These are phyloP conservation scores for Papilio dardanus DNA, from an alignment of 1,140 invertebrate genomes.

Conservation along the genomic window DNA sequence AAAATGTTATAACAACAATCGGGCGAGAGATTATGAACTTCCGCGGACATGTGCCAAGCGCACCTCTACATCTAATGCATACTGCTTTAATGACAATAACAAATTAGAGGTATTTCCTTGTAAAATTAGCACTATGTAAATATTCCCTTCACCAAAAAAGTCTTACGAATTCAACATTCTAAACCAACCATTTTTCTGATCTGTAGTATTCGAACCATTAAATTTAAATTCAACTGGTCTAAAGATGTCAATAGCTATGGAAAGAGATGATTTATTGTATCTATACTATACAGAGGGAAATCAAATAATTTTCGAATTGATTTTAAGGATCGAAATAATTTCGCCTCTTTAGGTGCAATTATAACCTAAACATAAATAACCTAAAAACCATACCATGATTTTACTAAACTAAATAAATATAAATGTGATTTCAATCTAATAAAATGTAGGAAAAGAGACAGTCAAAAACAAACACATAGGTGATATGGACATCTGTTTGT, in stretches of 20 bases:
- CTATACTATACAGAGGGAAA: no score
- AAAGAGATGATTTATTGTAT: no score
- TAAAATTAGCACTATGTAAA: neutral
- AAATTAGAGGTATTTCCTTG: neutral
- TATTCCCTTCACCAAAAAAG: no score
- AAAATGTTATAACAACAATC: slow-evolving; percentile 59
- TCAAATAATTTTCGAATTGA: no score
- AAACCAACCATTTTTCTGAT: no score
- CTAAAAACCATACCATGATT: neutral
- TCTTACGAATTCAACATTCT: no score
- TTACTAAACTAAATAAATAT: slow-evolving; percentile 24
- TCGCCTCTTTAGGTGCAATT: no score
- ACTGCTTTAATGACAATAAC: neutral
- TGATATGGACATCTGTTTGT: slow-evolving; percentile 49
- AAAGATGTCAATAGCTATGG: no score
- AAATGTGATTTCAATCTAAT: slow-evolving; percentile 18
- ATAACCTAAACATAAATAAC: neutral
- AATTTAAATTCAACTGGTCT: no score
- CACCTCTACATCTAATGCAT: neutral
- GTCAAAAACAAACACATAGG: slow-evolving; percentile 51
- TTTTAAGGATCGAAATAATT: no score
- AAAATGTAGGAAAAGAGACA: slow-evolving; percentile 38
- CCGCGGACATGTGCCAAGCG: slow-evolving; percentile 40
- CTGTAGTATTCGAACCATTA: no score
- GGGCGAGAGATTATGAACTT: slow-evolving; percentile 49